phyloP scores from a whole-genome alignment of 2,797 vertebrate genomes.

The Antennarius maculatus region DNA sequence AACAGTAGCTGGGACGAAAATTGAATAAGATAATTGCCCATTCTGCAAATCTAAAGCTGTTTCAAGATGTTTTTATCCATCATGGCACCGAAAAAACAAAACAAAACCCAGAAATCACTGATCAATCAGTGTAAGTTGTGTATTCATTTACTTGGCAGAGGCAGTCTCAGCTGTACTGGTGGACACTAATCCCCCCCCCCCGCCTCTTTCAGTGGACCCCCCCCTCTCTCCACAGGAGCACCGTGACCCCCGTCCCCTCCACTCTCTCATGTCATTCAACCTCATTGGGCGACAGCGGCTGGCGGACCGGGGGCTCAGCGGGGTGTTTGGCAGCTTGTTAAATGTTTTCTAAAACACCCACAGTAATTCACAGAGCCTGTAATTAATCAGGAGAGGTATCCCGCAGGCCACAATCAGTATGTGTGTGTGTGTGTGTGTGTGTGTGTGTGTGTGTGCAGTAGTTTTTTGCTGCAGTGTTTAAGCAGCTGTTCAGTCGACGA shows the following conservation, averaged over 20 bases:
- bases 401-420: constrained; percentile 31
- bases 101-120: background rate
- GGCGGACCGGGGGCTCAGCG: constrained; percentile 47
- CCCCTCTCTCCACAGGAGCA: constrained; percentile 33
- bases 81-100: background rate
- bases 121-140: background rate
- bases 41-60: too few relatives aligned
- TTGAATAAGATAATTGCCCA: too few relatives aligned
- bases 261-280: constrained; percentile 40
- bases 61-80: background rate
- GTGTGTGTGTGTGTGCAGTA: constrained; percentile 9
- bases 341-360: constrained; percentile 69
- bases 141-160: background rate
- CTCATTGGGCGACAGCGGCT: constrained; percentile 14
- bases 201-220: constrained; percentile 24
- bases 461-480: background rate
- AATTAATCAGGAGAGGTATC: constrained; percentile 67
- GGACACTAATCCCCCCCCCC: constrained; percentile 28
- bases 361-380: constrained; percentile 65
- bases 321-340: constrained; percentile 66
- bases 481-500: too few relatives aligned
- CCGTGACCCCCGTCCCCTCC: constrained; percentile 7
- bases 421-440: constrained; percentile 27
- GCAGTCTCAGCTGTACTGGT: background rate
- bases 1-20: too few relatives aligned